Conservation (phyloP, 2,797 vertebrate species). For the Euthynnus affinis region DNA sequence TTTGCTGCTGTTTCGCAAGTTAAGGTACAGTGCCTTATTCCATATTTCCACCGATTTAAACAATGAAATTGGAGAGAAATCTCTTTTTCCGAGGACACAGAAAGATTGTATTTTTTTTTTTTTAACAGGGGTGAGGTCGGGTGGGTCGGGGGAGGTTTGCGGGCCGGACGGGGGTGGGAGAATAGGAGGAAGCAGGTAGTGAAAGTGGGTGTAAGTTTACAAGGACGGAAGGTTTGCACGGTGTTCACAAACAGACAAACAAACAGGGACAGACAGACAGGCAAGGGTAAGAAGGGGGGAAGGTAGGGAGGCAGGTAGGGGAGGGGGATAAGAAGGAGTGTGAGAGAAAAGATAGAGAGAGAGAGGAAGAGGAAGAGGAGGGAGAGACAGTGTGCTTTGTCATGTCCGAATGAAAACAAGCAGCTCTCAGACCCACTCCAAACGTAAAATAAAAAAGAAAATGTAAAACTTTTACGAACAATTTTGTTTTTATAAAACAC, state of each 20-base stretch:
- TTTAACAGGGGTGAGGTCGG: constrained; percentile 47
- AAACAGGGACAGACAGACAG: constrained; percentile 64
- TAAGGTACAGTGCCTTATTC: constrained; percentile 71
- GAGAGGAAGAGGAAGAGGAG: constrained; percentile 13
- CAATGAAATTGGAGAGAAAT: constrained; percentile 85
- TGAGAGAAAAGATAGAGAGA: constrained; percentile 3
- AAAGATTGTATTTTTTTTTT: constrained; percentile 77
- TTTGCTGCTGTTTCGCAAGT: constrained; percentile 69
- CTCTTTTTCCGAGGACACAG: constrained; percentile 87
- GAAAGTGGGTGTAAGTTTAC: constrained; percentile 54
- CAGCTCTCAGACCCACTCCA: constrained; percentile 75
- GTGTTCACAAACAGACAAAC: constrained; percentile 78
- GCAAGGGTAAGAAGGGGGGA: constrained; percentile 18
- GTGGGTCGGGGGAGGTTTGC: not conserved
- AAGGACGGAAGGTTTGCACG: constrained; percentile 68
- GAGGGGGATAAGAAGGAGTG: not conserved
- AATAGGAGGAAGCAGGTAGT: constrained; percentile 29
- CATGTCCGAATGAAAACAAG: constrained; percentile 79
- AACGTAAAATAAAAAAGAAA: constrained; percentile 56
- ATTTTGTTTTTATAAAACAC: constrained; percentile 67
- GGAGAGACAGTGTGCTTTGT: constrained; percentile 80
- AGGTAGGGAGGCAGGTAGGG: not conserved
- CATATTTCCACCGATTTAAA: constrained; percentile 74
- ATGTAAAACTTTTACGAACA: constrained; percentile 47
- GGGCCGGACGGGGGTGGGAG: constrained; percentile 2